Evolutionary conservation across 2,797 vertebrate genomes (phyloP).

Genomic region (Eulemur mongoz): DNA sequence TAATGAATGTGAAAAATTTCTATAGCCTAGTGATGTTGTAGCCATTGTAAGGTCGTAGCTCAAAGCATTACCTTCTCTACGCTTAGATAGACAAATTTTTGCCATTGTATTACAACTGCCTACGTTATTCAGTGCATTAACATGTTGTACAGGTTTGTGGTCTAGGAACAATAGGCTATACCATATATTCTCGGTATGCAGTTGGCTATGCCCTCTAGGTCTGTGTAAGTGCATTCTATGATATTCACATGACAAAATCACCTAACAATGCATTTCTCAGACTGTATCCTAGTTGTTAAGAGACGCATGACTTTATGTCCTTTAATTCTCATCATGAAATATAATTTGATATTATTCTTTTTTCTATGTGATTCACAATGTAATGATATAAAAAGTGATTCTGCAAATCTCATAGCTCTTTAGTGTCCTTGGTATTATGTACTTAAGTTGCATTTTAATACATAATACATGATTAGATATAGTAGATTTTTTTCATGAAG

Average conservation of each 20-base stretch:
- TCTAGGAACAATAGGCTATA: not conserved
- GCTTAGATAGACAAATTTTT: not conserved
- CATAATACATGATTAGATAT: not conserved
- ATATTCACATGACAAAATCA: not conserved
- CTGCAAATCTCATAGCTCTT: not conserved
- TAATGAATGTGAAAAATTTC: not conserved
- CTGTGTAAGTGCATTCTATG: not conserved
- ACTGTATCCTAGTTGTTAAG: not conserved
- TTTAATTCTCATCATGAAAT: not conserved
- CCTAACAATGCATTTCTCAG: not conserved
- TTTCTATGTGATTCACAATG: not conserved
- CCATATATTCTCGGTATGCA: not conserved
- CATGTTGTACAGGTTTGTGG: not conserved
- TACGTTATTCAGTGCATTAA: not conserved
- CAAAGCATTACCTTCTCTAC: not conserved
- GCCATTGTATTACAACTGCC: not conserved
- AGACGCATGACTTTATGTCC: not conserved
- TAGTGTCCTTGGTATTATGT: not conserved
- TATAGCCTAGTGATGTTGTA: not conserved
- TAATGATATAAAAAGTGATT: not conserved
- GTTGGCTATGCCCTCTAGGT: not conserved
- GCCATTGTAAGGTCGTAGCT: not conserved
- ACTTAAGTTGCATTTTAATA: not conserved
- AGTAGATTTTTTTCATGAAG: conserved; percentile 16
- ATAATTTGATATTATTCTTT: not conserved